Evolutionary conservation across 2,888 invertebrate genomes (phyloP), one percentile per base, ranked within the genome.

Genomic region (Drosophila cracens): DNA sequence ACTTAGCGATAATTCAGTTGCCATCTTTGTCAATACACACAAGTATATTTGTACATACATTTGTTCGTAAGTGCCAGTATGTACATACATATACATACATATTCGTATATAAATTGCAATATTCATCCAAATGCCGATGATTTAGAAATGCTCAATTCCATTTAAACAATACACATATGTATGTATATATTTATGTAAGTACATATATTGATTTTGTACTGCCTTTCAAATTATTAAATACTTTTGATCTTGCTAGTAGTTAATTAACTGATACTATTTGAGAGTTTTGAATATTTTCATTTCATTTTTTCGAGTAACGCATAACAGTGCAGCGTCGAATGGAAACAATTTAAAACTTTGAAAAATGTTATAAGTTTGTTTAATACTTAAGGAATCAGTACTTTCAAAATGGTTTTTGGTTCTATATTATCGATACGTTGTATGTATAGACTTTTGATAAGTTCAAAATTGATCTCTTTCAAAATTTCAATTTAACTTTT

Each of bases 131-230:
- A 36, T 56, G 10, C 16, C 33, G 33, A 48, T 69, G 52, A 27
- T 25, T 31, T 33, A 10, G 27, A 53, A 74, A 38, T 68, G 80
- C 76, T 75, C 80, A 75, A 68, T 80, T 75, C 79, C 79, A 25
- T 78, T 78, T 56, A 52, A 75, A 73, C 61, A 61, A 62, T 58
- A 54, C 54, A 66, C 71, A 38, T 16, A 53, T 11, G 56, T 40
- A 34, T 54, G 40, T 1, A 6, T 1, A 4, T 43, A n/a, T 43
- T 21, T 40, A 38, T 43, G 48, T 51, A 52, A 21, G 13, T 58
- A 36, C 51, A 38, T 51, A 40, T 59, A 61, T 58, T 31, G 57
- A 58, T 56, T 67, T 74, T 43, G 43, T 21, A 79, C 80, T 67
- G 61, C 43, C 43, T 54, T 74, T 53, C 8, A 49, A 33, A 10